Percentiles rank a stretch among this genome's conserved stretches.
These are phyloP conservation scores for Meteorus colon DNA, from an alignment of 2,888 invertebrate species.

Conservation along the genomic window DNA sequence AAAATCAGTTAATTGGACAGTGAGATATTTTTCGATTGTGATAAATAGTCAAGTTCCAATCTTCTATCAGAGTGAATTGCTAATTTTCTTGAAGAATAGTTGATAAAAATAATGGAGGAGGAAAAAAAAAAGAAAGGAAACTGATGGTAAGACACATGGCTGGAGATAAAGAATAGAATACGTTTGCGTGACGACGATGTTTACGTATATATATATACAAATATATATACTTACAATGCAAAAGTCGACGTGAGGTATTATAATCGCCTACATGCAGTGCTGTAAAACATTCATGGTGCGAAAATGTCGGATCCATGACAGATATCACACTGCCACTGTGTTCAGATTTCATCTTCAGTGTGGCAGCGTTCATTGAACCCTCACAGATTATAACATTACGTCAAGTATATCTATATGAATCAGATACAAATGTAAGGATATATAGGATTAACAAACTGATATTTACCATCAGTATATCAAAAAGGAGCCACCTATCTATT, in stretches of 20 bases:
- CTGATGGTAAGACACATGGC: background rate
- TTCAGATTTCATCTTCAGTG: slow-evolving; percentile 26
- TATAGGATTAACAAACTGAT: background rate
- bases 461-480: background rate
- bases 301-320: slow-evolving; percentile 48
- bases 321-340: slow-evolving; percentile 36
- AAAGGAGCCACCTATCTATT: background rate
- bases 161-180: background rate
- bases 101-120: background rate
- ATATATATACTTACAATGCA: background rate
- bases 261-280: slow-evolving; percentile 12
- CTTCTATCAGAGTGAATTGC: background rate
- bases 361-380: background rate
- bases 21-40: too few species aligned
- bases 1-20: too few species aligned
- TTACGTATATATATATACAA: background rate
- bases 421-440: background rate
- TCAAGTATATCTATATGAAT: background rate
- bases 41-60: background rate
- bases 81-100: background rate
- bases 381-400: background rate
- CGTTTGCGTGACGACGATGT: slow-evolving; percentile 9
- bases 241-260: background rate
- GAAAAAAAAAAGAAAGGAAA: slow-evolving; percentile 22
- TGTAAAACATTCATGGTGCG: slow-evolving; percentile 49